phyloP scores from a whole-genome alignment of 2,797 vertebrate genomes.

The Peromyscus nudipes region DNA sequence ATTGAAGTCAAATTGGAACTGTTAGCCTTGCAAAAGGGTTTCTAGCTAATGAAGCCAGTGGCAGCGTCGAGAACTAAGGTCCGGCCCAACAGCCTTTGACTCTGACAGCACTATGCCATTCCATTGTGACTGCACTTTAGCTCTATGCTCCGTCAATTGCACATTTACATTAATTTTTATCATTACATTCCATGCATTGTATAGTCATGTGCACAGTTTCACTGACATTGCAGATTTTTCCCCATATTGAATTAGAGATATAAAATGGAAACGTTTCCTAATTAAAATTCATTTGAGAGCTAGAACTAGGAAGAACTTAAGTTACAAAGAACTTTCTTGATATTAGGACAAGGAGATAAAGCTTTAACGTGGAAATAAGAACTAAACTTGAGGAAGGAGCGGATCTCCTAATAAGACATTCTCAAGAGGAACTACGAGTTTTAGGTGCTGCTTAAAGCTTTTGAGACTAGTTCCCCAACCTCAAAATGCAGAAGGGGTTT shows the following conservation, averaged over 20 bases:
- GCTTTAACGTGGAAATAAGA: constrained; percentile 46
- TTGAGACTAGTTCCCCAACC: neutral
- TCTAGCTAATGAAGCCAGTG: constrained; percentile 27
- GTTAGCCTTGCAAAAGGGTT: constrained; percentile 34
- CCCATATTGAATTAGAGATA: constrained; percentile 44
- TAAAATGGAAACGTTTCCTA: constrained; percentile 68
- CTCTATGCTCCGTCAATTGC: constrained; percentile 67
- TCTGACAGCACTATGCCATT: constrained; percentile 27
- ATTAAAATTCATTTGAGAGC: constrained; percentile 48
- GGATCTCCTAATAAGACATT: constrained; percentile 3
- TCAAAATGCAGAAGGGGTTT: constrained; percentile 68
- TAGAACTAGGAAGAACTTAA: constrained; percentile 38
- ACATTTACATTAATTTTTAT: constrained; percentile 69
- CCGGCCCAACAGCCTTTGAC: neutral
- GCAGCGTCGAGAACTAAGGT: constrained; percentile 33
- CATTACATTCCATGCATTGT: constrained; percentile 56
- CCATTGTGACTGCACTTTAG: constrained; percentile 37
- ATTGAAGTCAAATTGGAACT: constrained; percentile 47
- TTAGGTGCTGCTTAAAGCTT: constrained; percentile 13
- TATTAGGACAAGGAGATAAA: constrained; percentile 26
- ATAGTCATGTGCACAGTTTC: constrained; percentile 43
- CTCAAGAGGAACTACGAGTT: neutral
- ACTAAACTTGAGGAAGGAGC: constrained; percentile 1
- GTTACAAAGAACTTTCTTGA: constrained; percentile 39
- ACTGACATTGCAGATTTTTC: neutral